These are phyloP conservation scores for Pogonophryne albipinna DNA, from an alignment of 2,797 vertebrate species.

Conservation along the genomic window DNA sequence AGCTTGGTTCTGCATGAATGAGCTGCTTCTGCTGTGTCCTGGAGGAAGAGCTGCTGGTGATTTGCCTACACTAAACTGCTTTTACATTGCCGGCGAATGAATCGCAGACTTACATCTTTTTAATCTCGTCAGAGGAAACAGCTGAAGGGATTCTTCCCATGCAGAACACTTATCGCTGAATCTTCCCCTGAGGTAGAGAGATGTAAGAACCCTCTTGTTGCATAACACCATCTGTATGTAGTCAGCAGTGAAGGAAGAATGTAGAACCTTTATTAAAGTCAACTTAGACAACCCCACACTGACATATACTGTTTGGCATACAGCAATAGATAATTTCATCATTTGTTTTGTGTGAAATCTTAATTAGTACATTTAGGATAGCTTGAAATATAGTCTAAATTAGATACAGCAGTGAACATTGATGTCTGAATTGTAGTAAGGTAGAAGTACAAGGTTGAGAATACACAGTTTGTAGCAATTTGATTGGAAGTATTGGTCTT, in stretches of 20 bases:
- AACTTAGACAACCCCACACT: neutral
- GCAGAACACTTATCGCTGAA: conserved; percentile 13
- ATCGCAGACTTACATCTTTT: conserved; percentile 16
- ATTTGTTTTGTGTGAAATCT: neutral
- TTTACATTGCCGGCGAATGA: conserved; percentile 33
- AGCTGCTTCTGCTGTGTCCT: conserved; percentile 24
- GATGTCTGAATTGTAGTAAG: neutral
- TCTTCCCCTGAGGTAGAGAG: neutral
- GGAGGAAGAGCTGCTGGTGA: conserved; percentile 21
- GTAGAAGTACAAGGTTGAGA: neutral
- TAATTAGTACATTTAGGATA: too few relatives aligned
- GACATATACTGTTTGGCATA: neutral
- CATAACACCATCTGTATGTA: neutral
- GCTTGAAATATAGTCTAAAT: neutral
- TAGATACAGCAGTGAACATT: neutral
- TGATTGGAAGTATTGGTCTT: too few relatives aligned
- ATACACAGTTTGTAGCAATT: too few relatives aligned
- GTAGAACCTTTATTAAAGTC: neutral
- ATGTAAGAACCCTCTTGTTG: neutral
- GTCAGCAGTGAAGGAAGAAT: neutral
- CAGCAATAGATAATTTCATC: neutral
- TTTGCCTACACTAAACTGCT: conserved; percentile 19
- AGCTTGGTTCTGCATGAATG: conserved; percentile 54
- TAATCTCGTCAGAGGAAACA: conserved; percentile 12
- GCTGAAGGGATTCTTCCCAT: conserved; percentile 9